Evolutionary conservation across 2,797 vertebrate genomes (phyloP).

Genomic region (Sebastes vulpes): DNA sequence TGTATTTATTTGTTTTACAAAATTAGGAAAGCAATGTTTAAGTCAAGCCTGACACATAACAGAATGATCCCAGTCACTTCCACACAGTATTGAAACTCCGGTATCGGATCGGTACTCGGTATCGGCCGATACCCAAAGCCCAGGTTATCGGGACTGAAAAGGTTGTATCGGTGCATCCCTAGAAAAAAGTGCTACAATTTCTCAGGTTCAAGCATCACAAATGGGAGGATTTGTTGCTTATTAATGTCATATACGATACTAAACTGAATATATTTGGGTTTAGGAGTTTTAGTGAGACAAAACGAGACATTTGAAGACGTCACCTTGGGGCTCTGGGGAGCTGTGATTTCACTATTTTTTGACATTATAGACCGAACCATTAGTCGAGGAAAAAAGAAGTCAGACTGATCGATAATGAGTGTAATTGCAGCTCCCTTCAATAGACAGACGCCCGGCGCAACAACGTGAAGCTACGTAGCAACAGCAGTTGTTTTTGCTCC

Average conservation of each 20-base stretch:
- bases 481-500: conserved; percentile 19
- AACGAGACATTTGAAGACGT: neutral
- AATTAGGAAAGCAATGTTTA: no score
- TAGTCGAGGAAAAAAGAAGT: neutral
- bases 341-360: neutral
- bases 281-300: neutral
- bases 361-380: neutral
- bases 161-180: no score
- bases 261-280: neutral
- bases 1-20: no score
- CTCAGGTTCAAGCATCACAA: neutral
- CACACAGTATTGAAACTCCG: no score
- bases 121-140: no score
- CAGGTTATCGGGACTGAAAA: no score
- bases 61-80: no score
- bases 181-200: neutral
- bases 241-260: neutral
- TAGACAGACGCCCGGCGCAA: no score
- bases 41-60: no score
- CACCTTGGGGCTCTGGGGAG: neutral
- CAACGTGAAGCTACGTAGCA: neutral
- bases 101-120: no score
- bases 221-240: neutral
- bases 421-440: neutral
- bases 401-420: neutral